Evolutionary conservation across 1,140 invertebrate species (phyloP).

Genomic region (Lutraria rhynchaena): DNA sequence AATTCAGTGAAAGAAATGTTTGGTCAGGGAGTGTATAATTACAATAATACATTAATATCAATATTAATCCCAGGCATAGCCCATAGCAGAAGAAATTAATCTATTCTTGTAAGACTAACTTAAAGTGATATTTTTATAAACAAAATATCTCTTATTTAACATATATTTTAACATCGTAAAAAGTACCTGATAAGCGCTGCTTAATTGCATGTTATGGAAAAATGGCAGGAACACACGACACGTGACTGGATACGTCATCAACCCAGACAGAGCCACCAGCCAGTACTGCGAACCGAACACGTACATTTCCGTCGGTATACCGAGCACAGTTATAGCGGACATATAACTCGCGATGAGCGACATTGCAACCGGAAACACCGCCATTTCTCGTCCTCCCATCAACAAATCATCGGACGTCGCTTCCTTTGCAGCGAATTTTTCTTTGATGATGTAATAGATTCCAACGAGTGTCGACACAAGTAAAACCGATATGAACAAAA

Average conservation of each 20-base stretch:
- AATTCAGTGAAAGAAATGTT: too few relatives aligned
- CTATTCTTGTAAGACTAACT: too few relatives aligned
- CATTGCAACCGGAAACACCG: conserved; percentile 82
- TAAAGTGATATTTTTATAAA: too few relatives aligned
- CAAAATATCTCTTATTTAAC: too few relatives aligned
- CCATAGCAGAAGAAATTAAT: background rate
- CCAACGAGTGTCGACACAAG: conserved; percentile 86
- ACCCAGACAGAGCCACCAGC: conserved; percentile 72
- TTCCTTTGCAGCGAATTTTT: conserved; percentile 92
- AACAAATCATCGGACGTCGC: conserved; percentile 92
- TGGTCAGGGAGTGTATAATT: too few relatives aligned
- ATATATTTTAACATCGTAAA: too few relatives aligned
- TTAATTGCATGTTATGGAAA: conserved; percentile 77
- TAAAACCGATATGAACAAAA: conserved; percentile 66
- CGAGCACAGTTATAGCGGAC: conserved; percentile 93
- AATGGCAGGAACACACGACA: conserved; percentile 79
- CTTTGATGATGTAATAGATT: conserved; percentile 91
- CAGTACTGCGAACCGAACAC: conserved; percentile 74
- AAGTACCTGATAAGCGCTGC: conserved; percentile 80
- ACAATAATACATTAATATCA: too few relatives aligned
- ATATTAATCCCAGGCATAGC: background rate
- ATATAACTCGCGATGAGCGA: conserved; percentile 88
- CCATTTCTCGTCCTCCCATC: conserved; percentile 90
- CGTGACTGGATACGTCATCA: conserved; percentile 74
- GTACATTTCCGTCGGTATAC: conserved; percentile 91